phyloP scores from a whole-genome alignment of 2,797 vertebrate species.

The Labeo calbasu region DNA sequence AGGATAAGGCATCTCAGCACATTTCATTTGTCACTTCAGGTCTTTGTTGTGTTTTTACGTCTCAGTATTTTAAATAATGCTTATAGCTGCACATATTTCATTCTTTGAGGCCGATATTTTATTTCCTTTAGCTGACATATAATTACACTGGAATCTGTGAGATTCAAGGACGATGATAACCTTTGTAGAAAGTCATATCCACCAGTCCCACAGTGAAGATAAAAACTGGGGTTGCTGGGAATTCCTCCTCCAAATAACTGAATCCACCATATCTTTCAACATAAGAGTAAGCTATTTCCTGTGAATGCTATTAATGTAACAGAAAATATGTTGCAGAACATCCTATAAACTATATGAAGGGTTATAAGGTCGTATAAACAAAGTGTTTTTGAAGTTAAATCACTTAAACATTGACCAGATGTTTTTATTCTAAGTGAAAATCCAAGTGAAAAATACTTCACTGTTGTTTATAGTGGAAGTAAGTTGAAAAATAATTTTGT shows the following conservation, averaged over 20 bases:
- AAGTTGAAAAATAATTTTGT: neutral
- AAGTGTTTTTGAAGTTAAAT: neutral
- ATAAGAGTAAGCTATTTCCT: neutral
- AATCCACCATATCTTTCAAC: neutral
- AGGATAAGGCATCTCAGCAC: conserved; percentile 1
- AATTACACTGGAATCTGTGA: conserved; percentile 53
- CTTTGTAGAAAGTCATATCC: conserved; percentile 20
- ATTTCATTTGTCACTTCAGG: conserved; percentile 24
- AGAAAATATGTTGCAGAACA: neutral
- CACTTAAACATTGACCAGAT: neutral
- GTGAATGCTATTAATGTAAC: neutral
- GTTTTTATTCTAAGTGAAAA: neutral
- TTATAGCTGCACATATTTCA: conserved; percentile 16
- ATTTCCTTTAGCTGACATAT: conserved; percentile 51
- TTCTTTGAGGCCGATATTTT: neutral
- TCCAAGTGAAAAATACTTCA: neutral
- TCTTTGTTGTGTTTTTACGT: conserved; percentile 20
- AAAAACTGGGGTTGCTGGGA: neutral
- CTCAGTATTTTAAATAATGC: conserved; percentile 21
- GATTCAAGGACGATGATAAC: conserved; percentile 16
- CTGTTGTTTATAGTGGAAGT: neutral
- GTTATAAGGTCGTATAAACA: neutral
- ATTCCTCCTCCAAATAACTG: neutral
- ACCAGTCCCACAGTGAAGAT: conserved; percentile 15
- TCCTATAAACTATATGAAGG: no score